Evolutionary conservation across 2,888 invertebrate genomes (phyloP), one percentile per base, ranked within the genome.

Genomic region (Magallana nippona): DNA sequence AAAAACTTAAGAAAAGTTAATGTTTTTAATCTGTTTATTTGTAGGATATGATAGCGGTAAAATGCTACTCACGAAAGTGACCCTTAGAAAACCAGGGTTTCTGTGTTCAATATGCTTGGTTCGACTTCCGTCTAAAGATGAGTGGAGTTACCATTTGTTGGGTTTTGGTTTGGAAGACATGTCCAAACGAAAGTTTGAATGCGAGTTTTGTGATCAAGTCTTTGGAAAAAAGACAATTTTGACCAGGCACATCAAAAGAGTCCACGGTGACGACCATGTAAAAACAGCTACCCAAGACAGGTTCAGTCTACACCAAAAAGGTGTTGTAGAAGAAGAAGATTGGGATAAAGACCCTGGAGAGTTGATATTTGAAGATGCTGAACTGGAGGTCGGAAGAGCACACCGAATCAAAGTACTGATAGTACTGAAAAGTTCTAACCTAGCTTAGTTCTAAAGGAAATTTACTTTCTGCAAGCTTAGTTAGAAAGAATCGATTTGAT

Each of bases 261-360:
- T 79, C 15, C 79, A 79, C n/a, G 1, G 2, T 10, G 55, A 55
- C n/a, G 79, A 79, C n/a, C 79, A 5, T 15, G 19, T 15, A 10
- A 56, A 79, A 56, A 10, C 56, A 11, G 56, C 19, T 10, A n/a
- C 15, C 10, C n/a, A 55, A 15, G 19, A 2, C 2, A 17, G 13
- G 56, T n/a, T 55, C 55, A 55, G 32, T n/a, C n/a, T 2, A 32
- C 19, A 19, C 55, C 55, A 11, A n/a, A n/a, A 13, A 13, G 55
- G 3, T 13, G 22, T 32, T 15, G 27, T 10, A 8, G 55, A 55
- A 17, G 79, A 55, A 13, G 79, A 79, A 19, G 79, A 79, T 17
- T 79, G 56, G 79, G 1, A 79, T n/a, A 56, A 79, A 5, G 79
- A 79, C 55, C 79, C 79, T 19, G 56, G 79, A 22, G 79, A 79